Conservation (phyloP, 2,888 invertebrate species). For the Dioctria rufipes region DNA sequence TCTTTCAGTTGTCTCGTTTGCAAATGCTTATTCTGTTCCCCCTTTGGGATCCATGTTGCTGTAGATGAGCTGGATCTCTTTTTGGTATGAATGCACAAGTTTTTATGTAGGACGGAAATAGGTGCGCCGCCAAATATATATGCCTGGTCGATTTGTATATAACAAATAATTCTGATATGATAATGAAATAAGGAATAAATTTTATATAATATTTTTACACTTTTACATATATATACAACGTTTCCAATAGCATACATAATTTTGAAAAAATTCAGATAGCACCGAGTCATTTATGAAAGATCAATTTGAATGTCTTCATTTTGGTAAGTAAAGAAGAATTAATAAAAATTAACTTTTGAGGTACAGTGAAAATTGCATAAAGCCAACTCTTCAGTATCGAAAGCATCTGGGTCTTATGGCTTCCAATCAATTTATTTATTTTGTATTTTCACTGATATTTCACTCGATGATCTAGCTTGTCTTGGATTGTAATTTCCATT, state of each 20-base stretch:
- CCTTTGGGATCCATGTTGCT: neutral
- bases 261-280: neutral
- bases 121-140: slow-evolving; percentile 53
- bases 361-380: no score
- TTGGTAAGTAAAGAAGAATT: neutral
- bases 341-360: no score
- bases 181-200: slow-evolving; percentile 37
- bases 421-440: no score
- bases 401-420: no score
- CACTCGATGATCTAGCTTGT: no score
- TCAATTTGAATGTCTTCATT: neutral
- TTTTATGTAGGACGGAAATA: slow-evolving; percentile 55
- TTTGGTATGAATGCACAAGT: slow-evolving; percentile 9
- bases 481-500: no score
- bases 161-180: neutral
- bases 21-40: slow-evolving; percentile 14
- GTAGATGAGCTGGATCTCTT: slow-evolving; percentile 29
- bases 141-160: slow-evolving; percentile 42
- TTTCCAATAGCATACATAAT: no score
- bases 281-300: neutral
- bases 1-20: slow-evolving; percentile 15
- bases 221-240: no score
- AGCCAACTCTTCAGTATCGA: no score
- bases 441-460: no score
- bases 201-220: neutral